These are phyloP conservation scores for Crypturellus undulatus DNA, from an alignment of 2,113 vertebrate genomes.

Conservation along the genomic window DNA sequence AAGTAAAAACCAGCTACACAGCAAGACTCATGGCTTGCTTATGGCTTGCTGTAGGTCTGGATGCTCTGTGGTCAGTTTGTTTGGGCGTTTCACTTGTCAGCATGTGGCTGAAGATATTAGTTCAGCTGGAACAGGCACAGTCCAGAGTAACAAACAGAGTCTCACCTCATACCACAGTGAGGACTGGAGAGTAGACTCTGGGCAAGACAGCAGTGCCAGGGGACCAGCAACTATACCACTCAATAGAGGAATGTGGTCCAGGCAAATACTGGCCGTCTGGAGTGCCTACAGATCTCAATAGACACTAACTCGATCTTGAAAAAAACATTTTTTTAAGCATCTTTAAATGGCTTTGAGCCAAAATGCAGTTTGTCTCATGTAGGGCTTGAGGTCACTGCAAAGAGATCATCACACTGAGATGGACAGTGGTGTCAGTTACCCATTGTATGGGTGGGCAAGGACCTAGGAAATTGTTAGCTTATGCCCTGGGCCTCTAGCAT, in stretches of 20 bases:
- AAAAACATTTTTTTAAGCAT: background rate
- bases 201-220: background rate
- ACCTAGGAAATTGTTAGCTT: background rate
- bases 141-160: background rate
- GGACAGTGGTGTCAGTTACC: background rate
- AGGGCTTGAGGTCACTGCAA: background rate
- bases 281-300: background rate
- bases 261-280: background rate
- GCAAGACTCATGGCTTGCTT: fast-evolving
- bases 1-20: background rate
- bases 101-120: background rate
- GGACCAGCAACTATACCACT: background rate
- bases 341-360: background rate
- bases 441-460: background rate
- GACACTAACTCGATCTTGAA: background rate
- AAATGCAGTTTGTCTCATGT: background rate
- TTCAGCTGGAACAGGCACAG: background rate
- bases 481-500: background rate
- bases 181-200: background rate
- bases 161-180: background rate
- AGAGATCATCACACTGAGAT: background rate
- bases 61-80: background rate
- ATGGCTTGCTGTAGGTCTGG: background rate
- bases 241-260: background rate
- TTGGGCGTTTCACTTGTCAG: background rate